Conservation (phyloP, 2,113 vertebrate species). For the Gymnocephalus cernua region DNA sequence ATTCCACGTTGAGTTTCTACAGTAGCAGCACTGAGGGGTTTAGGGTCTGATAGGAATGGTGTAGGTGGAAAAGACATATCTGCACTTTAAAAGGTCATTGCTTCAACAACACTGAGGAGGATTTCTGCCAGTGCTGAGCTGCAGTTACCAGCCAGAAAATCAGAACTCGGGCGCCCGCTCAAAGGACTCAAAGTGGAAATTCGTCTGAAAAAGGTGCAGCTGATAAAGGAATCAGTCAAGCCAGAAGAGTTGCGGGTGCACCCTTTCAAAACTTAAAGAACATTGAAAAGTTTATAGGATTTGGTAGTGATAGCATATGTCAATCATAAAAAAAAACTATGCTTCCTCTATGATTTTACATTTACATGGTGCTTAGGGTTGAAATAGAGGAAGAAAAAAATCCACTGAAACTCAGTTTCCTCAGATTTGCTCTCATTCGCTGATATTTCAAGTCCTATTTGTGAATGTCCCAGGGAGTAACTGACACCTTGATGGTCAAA, state of each 20-base stretch:
- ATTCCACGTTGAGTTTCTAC: slow-evolving; percentile 48
- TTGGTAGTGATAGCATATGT: not conserved
- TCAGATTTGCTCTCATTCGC: not conserved
- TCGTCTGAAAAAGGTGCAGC: slow-evolving; percentile 32
- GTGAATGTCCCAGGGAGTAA: not conserved
- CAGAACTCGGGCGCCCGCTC: slow-evolving; percentile 22
- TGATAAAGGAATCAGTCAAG: slow-evolving; percentile 17
- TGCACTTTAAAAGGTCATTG: slow-evolving; percentile 72
- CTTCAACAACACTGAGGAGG: slow-evolving; percentile 45
- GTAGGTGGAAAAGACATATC: slow-evolving; percentile 53
- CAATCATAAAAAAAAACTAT: not conserved
- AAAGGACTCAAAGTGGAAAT: slow-evolving; percentile 38
- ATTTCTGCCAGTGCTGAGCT: slow-evolving; percentile 32
- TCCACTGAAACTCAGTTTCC: not conserved
- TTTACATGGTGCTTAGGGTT: not conserved
- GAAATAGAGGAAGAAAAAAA: not conserved
- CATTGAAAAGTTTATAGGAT: not conserved
- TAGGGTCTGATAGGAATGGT: slow-evolving; percentile 52
- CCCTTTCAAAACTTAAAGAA: not conserved
- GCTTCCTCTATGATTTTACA: not conserved
- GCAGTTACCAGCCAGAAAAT: slow-evolving; percentile 42
- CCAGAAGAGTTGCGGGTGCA: not conserved
- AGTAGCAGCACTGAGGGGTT: slow-evolving; percentile 33
- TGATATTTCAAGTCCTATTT: not conserved
- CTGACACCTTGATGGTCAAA: not conserved